Conservation (phyloP, 2,888 invertebrate genomes). For the Cephus pygmeus region DNA sequence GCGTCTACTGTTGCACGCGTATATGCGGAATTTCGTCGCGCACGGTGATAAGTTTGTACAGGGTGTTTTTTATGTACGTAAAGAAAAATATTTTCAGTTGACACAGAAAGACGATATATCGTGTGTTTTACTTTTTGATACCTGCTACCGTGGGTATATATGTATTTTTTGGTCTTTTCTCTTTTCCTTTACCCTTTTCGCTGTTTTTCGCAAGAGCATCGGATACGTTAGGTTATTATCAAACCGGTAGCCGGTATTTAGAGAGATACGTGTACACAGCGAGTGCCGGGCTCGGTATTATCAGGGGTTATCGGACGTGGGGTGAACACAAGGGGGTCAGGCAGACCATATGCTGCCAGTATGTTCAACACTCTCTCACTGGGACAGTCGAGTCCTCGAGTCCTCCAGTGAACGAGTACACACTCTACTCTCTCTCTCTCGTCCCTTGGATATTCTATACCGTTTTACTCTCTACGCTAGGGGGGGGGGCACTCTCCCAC, state of each 20-base stretch:
- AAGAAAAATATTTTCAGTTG: neutral
- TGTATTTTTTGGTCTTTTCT: neutral
- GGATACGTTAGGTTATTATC: constrained; percentile 15
- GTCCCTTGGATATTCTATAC: neutral
- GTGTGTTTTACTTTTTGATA: no score
- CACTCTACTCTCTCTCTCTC: constrained; percentile 25
- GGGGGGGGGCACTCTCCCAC: constrained; percentile 21
- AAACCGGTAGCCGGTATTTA: constrained; percentile 37
- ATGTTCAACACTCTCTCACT: constrained; percentile 57
- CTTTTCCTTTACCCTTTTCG: neutral
- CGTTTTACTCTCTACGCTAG: no score
- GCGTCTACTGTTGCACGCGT: no score
- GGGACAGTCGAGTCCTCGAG: constrained; percentile 49
- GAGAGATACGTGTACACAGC: constrained; percentile 5
- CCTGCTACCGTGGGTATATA: neutral
- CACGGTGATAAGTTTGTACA: neutral
- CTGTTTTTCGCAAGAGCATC: neutral
- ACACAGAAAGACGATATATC: neutral
- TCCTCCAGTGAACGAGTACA: constrained; percentile 26
- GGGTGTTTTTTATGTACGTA: neutral
- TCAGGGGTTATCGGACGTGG: constrained; percentile 49
- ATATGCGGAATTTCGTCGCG: neutral
- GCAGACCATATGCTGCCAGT: constrained; percentile 55
- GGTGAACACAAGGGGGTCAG: constrained; percentile 25
- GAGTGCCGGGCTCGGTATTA: constrained; percentile 41